These are phyloP conservation scores for Actinia tenebrosa DNA, from an alignment of 64 coral and sea anemone genomes.

Conservation along the genomic window DNA sequence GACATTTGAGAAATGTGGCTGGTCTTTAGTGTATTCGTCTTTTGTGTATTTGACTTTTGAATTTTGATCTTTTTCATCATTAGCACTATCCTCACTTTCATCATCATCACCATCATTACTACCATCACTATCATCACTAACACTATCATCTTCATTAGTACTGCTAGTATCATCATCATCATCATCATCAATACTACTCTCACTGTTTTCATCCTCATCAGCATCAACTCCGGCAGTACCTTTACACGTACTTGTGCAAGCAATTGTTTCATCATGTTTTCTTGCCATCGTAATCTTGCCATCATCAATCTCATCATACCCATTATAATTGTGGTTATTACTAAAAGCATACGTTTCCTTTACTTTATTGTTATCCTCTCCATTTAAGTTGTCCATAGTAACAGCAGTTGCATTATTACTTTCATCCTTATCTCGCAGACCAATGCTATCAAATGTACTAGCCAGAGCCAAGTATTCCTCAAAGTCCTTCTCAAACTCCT, in stretches of 20 bases:
- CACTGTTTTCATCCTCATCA: neutral
- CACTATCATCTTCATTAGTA: neutral
- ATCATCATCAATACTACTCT: neutral
- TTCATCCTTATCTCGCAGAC: neutral
- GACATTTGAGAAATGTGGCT: neutral
- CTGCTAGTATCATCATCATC: neutral
- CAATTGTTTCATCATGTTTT: too few relatives aligned
- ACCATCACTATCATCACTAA: neutral
- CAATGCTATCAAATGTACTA: neutral
- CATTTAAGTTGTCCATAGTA: neutral
- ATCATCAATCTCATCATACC: neutral
- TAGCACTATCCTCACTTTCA: too few relatives aligned
- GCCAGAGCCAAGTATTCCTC: conserved; percentile 26
- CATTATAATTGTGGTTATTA: neutral
- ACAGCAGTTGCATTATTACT: neutral
- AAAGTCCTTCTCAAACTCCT: conserved; percentile 57
- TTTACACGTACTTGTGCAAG: too few relatives aligned
- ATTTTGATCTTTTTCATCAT: neutral
- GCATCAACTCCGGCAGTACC: neutral
- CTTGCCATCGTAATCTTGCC: neutral
- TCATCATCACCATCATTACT: neutral
- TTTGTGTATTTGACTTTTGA: neutral
- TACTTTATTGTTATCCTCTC: neutral
- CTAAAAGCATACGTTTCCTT: neutral
- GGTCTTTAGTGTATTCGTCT: neutral